Percentiles rank a stretch among this genome's conserved stretches.
Evolutionary conservation across 1,140 invertebrate genomes (phyloP).

Genomic region (Phortica variegata): DNA sequence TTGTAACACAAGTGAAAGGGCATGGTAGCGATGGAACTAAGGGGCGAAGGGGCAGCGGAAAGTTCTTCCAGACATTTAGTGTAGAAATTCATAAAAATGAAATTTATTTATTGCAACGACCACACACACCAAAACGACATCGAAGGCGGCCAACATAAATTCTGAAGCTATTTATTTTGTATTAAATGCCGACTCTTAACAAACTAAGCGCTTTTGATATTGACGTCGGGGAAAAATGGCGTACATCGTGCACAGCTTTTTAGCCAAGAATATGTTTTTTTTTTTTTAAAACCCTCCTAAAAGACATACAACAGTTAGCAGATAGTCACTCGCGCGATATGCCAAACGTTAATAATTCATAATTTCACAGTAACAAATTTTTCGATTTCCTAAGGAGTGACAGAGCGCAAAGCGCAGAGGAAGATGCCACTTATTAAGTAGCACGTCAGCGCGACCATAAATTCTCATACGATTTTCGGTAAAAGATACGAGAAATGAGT

Average conservation of each 20-base stretch:
- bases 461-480: too few relatives aligned
- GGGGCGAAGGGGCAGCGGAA: background rate
- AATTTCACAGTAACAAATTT: slow-evolving; percentile 22
- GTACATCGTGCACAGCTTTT: too few relatives aligned
- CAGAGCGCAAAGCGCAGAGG: too few relatives aligned
- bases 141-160: slow-evolving; percentile 14
- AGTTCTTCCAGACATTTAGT: background rate
- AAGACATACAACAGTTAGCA: too few relatives aligned
- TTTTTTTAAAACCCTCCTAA: background rate
- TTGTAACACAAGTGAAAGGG: slow-evolving; percentile 6
- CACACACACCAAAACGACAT: background rate
- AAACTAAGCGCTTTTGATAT: too few relatives aligned
- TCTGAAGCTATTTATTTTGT: slow-evolving; percentile 21
- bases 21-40: slow-evolving; percentile 1
- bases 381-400: slow-evolving; percentile 5
- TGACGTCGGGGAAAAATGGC: too few relatives aligned
- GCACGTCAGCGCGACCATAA: slow-evolving; percentile 47
- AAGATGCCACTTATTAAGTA: slow-evolving; percentile 40
- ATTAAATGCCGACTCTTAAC: background rate
- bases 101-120: slow-evolving; percentile 43
- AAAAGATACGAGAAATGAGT: too few relatives aligned
- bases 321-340: too few relatives aligned
- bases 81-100: slow-evolving; percentile 21
- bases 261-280: slow-evolving; percentile 2
- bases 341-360: slow-evolving; percentile 34